phyloP scores from a whole-genome alignment of 2,113 vertebrate species.

The Dasypus novemcinctus region DNA sequence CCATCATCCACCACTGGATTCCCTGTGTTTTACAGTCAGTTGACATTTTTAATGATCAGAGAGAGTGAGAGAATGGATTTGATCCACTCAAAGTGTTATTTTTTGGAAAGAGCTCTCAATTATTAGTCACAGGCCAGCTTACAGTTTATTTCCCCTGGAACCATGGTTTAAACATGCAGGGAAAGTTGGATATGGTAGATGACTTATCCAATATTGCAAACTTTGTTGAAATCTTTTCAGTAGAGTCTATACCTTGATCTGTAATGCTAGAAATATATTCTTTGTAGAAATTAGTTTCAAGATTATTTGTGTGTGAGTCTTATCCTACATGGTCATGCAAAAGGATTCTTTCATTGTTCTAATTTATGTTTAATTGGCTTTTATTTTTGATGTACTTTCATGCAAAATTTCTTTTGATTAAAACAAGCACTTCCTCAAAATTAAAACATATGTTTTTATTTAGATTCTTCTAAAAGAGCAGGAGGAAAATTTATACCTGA shows the following conservation, averaged over 20 bases:
- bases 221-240: neutral
- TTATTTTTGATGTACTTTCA: neutral
- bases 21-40: neutral
- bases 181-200: neutral
- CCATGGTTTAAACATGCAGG: neutral
- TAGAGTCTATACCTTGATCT: neutral
- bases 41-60: neutral
- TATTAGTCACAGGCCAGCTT: neutral
- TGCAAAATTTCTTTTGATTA: neutral
- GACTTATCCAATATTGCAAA: neutral
- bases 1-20: too few species aligned
- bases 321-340: neutral
- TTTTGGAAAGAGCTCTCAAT: neutral
- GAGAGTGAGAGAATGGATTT: neutral
- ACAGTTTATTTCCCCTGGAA: slow-evolving; percentile 17
- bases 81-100: neutral
- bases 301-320: neutral
- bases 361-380: neutral
- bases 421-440: neutral
- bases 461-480: neutral
- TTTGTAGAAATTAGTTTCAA: neutral
- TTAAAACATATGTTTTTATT: neutral
- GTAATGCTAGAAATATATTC: neutral
- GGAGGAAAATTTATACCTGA: neutral
- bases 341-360: neutral